A percentile compares a stretch with the other conserved stretches of the same genome.
Evolutionary conservation across 1,140 invertebrate species (phyloP).

Genomic region (Euwallacea similis): DNA sequence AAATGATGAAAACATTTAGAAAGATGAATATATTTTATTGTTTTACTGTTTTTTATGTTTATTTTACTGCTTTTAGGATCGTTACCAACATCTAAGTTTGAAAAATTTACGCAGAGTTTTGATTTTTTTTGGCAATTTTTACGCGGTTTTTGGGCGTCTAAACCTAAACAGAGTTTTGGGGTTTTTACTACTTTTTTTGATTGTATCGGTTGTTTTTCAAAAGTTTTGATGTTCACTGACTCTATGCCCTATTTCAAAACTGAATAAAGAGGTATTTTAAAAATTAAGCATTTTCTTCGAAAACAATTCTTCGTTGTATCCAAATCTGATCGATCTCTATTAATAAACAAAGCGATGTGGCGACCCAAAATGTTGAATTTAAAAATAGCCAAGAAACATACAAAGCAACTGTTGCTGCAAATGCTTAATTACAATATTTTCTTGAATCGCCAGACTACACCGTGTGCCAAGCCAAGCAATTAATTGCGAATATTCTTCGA

Average conservation of each 20-base stretch:
- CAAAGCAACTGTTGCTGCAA: neutral
- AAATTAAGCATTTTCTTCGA: neutral
- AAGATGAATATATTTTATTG: neutral
- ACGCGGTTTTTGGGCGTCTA: too few relatives aligned
- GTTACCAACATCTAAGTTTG: too few relatives aligned
- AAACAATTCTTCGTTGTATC: neutral
- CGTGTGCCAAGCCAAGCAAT: neutral
- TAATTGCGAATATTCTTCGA: neutral
- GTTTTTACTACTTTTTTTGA: too few relatives aligned
- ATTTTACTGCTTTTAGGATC: neutral
- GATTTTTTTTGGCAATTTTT: too few relatives aligned
- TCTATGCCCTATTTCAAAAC: too few relatives aligned
- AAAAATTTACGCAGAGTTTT: too few relatives aligned
- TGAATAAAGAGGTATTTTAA: too few relatives aligned
- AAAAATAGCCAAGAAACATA: slow-evolving; percentile 23
- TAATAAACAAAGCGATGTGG: slow-evolving; percentile 26
- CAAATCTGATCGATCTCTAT: slow-evolving; percentile 3
- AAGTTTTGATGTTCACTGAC: too few relatives aligned
- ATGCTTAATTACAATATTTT: slow-evolving; percentile 1
- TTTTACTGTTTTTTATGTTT: neutral
- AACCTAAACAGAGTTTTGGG: too few relatives aligned
- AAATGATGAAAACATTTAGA: slow-evolving; percentile 30
- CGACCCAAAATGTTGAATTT: slow-evolving; percentile 28
- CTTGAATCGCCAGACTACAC: neutral
- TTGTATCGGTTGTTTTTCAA: too few relatives aligned